Evolutionary conservation across 2,113 vertebrate genomes (phyloP).

Genomic region (Apteryx mantelli): DNA sequence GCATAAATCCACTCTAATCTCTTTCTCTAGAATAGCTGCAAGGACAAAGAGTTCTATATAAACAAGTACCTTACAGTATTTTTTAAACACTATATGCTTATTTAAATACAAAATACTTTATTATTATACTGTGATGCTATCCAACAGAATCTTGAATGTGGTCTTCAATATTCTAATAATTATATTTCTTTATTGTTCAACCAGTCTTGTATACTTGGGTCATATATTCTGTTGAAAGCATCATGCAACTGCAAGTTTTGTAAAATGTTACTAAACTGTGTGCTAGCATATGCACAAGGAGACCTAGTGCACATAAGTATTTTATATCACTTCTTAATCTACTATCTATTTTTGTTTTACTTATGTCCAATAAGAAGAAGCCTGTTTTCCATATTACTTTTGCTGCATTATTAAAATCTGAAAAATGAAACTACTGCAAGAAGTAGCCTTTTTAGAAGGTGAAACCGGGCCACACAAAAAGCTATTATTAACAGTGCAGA

Average conservation of each 20-base stretch:
- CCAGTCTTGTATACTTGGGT: neutral
- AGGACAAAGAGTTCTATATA: neutral
- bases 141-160: neutral
- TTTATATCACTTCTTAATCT: neutral
- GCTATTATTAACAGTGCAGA: neutral
- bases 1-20: neutral
- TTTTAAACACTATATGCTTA: neutral
- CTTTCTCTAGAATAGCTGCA: neutral
- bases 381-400: neutral
- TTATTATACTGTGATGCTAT: neutral
- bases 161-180: neutral
- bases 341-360: neutral
- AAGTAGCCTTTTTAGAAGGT: neutral
- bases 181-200: neutral
- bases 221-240: neutral
- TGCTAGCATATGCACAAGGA: neutral
- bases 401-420: neutral
- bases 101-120: neutral
- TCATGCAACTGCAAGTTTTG: neutral
- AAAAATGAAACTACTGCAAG: neutral
- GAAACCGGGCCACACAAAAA: neutral
- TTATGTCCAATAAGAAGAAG: rapidly evolving
- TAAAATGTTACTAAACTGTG: neutral
- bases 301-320: neutral
- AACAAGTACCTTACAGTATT: neutral